These are phyloP conservation scores for Allobates femoralis DNA, from an alignment of 2,797 vertebrate genomes.

Conservation along the genomic window DNA sequence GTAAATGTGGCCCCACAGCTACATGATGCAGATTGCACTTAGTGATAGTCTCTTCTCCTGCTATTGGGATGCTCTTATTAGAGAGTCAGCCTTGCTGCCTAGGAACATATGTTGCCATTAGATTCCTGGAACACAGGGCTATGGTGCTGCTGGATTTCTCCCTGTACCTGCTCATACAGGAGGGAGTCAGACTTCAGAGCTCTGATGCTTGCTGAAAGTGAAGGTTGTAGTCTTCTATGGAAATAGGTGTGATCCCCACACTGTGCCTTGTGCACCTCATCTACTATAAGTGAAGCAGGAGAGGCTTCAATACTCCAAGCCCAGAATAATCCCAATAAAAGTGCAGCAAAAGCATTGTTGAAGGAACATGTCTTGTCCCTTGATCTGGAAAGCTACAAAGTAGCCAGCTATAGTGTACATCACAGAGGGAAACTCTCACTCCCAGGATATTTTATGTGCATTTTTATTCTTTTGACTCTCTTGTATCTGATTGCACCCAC, in stretches of 20 bases:
- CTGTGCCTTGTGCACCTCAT: slow-evolving; percentile 53
- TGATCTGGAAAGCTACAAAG: slow-evolving; percentile 34
- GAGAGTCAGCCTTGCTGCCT: slow-evolving; percentile 17
- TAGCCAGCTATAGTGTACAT: slow-evolving; percentile 3
- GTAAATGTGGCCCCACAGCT: background rate
- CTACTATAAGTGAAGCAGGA: slow-evolving; percentile 14
- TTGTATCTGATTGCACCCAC: slow-evolving; percentile 68
- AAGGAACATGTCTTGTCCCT: slow-evolving; percentile 25
- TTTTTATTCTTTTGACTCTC: slow-evolving; percentile 32
- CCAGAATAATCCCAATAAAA: slow-evolving; percentile 24
- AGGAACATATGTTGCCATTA: slow-evolving; percentile 36
- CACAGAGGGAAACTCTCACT: background rate
- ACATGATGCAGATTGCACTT: slow-evolving; percentile 9
- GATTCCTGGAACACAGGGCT: slow-evolving; percentile 13
- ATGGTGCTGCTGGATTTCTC: slow-evolving; percentile 55
- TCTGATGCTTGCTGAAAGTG: slow-evolving; percentile 50
- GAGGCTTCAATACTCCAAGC: slow-evolving; percentile 33
- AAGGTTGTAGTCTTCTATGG: slow-evolving; percentile 40
- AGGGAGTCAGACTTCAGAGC: slow-evolving; percentile 27
- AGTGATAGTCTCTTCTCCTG: slow-evolving; percentile 10
- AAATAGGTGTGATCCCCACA: slow-evolving; percentile 42
- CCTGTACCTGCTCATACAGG: slow-evolving; percentile 4
- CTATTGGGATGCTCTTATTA: slow-evolving; percentile 45
- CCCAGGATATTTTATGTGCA: slow-evolving; percentile 11
- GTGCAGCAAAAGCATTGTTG: slow-evolving; percentile 22